Percentiles rank a stretch among this genome's conserved stretches.
phyloP scores from a whole-genome alignment of 2,888 invertebrate genomes.

The Ophion ventricosus region DNA sequence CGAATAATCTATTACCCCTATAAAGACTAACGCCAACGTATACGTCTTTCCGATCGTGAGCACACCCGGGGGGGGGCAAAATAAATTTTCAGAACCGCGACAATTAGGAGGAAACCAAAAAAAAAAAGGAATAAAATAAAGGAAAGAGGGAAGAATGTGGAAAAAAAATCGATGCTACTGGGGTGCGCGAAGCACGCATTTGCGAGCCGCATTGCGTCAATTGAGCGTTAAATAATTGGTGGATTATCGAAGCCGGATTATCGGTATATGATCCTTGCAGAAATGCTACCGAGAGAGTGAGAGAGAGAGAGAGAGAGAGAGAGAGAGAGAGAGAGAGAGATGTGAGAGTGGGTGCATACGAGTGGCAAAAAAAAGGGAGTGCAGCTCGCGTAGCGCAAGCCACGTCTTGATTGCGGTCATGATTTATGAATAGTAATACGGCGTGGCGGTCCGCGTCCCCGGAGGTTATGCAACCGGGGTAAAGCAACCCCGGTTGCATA shows the following conservation, averaged over 20 bases:
- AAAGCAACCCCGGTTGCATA: constrained; percentile 56
- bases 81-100: constrained; percentile 25
- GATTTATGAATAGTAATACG: constrained; percentile 65
- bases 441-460: constrained; percentile 16
- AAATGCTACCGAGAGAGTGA: constrained; percentile 1
- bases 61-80: constrained; percentile 24
- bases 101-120: background rate
- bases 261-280: constrained; percentile 9
- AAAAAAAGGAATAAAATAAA: background rate
- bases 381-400: constrained; percentile 35
- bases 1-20: constrained; percentile 49
- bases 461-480: too few species aligned
- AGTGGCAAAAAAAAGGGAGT: background rate
- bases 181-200: background rate
- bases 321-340: background rate
- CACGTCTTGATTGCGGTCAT: constrained; percentile 65
- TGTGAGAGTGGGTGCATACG: too few species aligned
- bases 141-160: background rate
- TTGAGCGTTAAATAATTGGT: constrained; percentile 32
- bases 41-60: constrained; percentile 17
- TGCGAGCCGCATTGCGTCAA: constrained; percentile 22
- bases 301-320: background rate
- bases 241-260: constrained; percentile 21
- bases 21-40: constrained; percentile 8
- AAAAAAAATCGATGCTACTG: background rate